Percentiles rank a stretch among this genome's conserved stretches.
phyloP scores from a whole-genome alignment of 2,888 invertebrate species.

The Troides aeacus region DNA sequence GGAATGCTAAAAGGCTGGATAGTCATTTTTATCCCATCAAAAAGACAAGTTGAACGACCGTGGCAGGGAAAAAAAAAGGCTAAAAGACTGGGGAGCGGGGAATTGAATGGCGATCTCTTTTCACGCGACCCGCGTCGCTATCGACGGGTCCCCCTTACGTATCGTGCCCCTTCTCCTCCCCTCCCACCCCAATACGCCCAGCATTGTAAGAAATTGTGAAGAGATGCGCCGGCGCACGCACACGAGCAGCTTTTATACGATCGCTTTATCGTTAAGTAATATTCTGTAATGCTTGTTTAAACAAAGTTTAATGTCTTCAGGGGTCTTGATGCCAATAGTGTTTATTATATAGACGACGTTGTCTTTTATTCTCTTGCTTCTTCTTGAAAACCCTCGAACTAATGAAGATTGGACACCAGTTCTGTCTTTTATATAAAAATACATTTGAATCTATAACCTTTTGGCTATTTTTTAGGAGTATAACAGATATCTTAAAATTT shows the following conservation, averaged over 20 bases:
- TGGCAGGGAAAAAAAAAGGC: conserved; percentile 37
- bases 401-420: too few species aligned
- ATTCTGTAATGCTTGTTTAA: background rate
- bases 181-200: background rate
- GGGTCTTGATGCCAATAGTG: too few species aligned
- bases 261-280: background rate
- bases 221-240: conserved; percentile 21
- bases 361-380: too few species aligned
- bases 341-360: too few species aligned
- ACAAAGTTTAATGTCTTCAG: too few species aligned
- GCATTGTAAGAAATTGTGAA: conserved; percentile 8
- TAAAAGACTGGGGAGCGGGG: conserved; percentile 36
- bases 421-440: too few species aligned
- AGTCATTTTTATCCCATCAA: conserved; percentile 45
- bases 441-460: too few species aligned
- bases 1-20: conserved; percentile 30
- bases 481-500: too few species aligned
- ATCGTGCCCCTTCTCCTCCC: background rate
- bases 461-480: too few species aligned
- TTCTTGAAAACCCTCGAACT: too few species aligned
- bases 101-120: conserved; percentile 40
- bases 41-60: conserved; percentile 66
- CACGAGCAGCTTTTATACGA: background rate
- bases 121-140: conserved; percentile 32
- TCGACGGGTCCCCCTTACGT: conserved; percentile 4